These are phyloP conservation scores for Drosophila villosipedis DNA, from an alignment of 2,888 invertebrate species.

Conservation along the genomic window DNA sequence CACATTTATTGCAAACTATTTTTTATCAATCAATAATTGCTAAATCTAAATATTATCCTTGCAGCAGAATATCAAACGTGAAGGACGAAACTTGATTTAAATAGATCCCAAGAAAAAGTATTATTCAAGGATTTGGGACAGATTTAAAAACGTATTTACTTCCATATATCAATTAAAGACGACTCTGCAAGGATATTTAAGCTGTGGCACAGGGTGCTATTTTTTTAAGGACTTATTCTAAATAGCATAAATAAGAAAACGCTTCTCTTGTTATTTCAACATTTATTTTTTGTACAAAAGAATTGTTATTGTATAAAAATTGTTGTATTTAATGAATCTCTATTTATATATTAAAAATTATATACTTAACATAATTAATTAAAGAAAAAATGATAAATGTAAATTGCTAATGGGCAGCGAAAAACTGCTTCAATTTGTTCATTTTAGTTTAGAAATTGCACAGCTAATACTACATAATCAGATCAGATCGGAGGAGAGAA, in stretches of 20 bases:
- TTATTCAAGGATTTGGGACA: neutral
- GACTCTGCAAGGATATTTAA: constrained; percentile 26
- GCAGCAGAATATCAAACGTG: neutral
- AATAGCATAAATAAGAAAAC: constrained; percentile 50
- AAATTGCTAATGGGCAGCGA: constrained; percentile 52
- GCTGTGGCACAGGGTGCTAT: constrained; percentile 28
- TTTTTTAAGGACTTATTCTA: constrained; percentile 21
- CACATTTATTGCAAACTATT: constrained; percentile 9
- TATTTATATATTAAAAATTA: constrained; percentile 58
- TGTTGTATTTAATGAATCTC: constrained; percentile 71
- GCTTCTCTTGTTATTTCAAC: constrained; percentile 62
- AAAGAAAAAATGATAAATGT: constrained; percentile 48
- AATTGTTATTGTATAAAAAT: constrained; percentile 63
- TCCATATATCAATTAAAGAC: neutral
- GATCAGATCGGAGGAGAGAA: constrained; percentile 27
- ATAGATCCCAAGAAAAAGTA: neutral
- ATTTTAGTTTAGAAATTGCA: constrained; percentile 61
- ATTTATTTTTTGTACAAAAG: constrained; percentile 65
- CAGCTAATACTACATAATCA: constrained; percentile 70
- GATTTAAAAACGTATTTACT: neutral
- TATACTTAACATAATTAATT: constrained; percentile 65
- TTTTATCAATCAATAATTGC: constrained; percentile 33
- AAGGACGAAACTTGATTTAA: neutral
- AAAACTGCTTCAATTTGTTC: constrained; percentile 44
- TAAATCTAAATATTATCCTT: constrained; percentile 25